phyloP scores from a whole-genome alignment of 2,113 vertebrate genomes.

The Erythrocercus mccallii region DNA sequence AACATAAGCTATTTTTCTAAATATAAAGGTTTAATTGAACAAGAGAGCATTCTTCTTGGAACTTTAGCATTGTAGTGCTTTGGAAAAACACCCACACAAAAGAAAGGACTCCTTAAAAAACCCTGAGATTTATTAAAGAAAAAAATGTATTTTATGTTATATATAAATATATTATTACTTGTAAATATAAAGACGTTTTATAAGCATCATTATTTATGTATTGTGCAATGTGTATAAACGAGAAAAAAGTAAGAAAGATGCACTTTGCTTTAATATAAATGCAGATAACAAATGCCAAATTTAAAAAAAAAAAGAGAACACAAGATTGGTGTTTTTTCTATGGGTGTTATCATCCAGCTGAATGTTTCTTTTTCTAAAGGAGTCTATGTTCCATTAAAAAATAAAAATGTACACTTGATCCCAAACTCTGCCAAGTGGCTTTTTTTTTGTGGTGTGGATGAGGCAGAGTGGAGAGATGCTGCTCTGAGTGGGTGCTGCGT shows the following conservation, averaged over 20 bases:
- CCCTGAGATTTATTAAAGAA: conserved; percentile 94
- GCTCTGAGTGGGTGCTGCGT: rapidly evolving
- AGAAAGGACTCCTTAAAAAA: conserved; percentile 78
- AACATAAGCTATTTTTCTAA: conserved; percentile 89
- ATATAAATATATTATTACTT: conserved; percentile 99
- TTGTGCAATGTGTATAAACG: conserved; percentile 99
- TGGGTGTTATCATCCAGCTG: conserved; percentile 71
- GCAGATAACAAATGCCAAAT: conserved; percentile 99
- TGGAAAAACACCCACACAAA: conserved; percentile 69
- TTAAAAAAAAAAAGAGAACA: conserved; percentile 76
- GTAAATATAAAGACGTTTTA: conserved; percentile 99
- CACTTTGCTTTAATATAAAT: conserved; percentile 99
- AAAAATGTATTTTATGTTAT: conserved; percentile 99
- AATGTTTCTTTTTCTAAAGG: conserved; percentile 79
- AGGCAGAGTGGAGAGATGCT: background rate
- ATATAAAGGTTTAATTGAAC: conserved; percentile 82
- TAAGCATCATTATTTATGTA: conserved; percentile 99
- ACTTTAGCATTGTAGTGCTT: conserved; percentile 82
- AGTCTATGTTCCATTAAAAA: conserved; percentile 78
- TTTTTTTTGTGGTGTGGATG: background rate
- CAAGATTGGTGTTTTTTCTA: conserved; percentile 68
- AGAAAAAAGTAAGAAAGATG: conserved; percentile 96
- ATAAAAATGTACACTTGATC: conserved; percentile 72
- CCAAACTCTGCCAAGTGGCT: conserved; percentile 24
- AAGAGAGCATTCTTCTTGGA: conserved; percentile 80